Evolutionary conservation across 2,888 invertebrate genomes (phyloP), one percentile per base, ranked within the genome.

Genomic region (Eilema depressum): DNA sequence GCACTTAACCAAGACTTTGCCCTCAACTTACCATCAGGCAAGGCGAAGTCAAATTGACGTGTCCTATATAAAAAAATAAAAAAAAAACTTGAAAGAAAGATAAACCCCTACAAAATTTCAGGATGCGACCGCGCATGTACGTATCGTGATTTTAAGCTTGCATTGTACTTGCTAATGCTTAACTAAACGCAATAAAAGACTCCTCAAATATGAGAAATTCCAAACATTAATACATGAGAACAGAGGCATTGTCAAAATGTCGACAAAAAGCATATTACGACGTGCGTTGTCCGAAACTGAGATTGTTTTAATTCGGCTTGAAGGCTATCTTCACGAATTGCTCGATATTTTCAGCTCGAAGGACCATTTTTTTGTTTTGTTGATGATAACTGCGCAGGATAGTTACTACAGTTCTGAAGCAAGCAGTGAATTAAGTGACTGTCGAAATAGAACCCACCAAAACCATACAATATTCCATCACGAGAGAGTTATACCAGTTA

Each of bases 241-340:
- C 88, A 89, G 85, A 79, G 82, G 85, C 85, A 85, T 87, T 87
- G 88, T 87, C 84, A 82, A 84, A 60, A 83, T 79, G 73, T 77
- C 82, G 83, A 83, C 85, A 88, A 89, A 87, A 88, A 88, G 83
- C 84, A 81, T 79, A 85, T 82, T 85, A 63, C 37, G 20, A 61
- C 63, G 33, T 59, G 20, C 30, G 17, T 57, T 72, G 80, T 73
- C 64, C 63, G 65, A 78, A 69, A 68, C 71, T 69, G 70, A 74
- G 66, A 81, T 77, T 75, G 78, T 75, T 80, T 83, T 81, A 76
- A 80, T 79, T 82, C 69, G 53, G 20, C 20, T 47, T 5, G 47
- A 47, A 41, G 41, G 17, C 68, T 73, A 33, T 61, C 63, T 53
- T 78, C 68, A 25, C 20, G 63, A 47, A 47, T 61, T 61, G 47